A percentile compares a stretch with the other conserved stretches of the same genome.
Evolutionary conservation across 1,140 invertebrate genomes (phyloP).

Genomic region (Drosophila virilis): DNA sequence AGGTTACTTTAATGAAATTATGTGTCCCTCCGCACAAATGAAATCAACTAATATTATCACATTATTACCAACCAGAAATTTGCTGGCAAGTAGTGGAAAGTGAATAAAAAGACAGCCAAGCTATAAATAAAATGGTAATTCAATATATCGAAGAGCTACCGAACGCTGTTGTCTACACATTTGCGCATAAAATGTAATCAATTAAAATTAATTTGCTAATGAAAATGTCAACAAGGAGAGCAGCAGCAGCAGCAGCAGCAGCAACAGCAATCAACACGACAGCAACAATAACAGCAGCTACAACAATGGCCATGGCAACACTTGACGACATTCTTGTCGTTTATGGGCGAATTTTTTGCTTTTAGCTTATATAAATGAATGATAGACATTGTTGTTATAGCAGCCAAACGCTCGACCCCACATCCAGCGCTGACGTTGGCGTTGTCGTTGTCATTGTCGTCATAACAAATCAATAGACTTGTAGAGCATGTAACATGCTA

Average conservation of each 20-base stretch:
- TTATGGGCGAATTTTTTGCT: slow-evolving; percentile 53
- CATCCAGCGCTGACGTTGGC: not conserved
- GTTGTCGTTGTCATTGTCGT: slow-evolving; percentile 33
- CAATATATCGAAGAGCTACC: slow-evolving; percentile 53
- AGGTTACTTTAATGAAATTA: slow-evolving; percentile 58
- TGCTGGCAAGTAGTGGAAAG: slow-evolving; percentile 5
- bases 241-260: slow-evolving; percentile 29
- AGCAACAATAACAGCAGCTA: slow-evolving; percentile 20
- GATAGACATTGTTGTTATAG: slow-evolving; percentile 73
- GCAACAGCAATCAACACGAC: slow-evolving; percentile 5
- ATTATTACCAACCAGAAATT: slow-evolving; percentile 37
- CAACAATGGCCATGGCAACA: slow-evolving; percentile 54
- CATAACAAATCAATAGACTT: slow-evolving; percentile 74
- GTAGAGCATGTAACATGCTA: slow-evolving; percentile 49
- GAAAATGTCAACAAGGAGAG: slow-evolving; percentile 68
- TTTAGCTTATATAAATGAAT: slow-evolving; percentile 59
- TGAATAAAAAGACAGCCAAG: slow-evolving; percentile 16
- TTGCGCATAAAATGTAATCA: slow-evolving; percentile 74
- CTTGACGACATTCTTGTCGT: slow-evolving; percentile 41
- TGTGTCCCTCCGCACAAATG: slow-evolving; percentile 9
- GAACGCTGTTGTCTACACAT: slow-evolving; percentile 46
- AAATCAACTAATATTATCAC: slow-evolving; percentile 49
- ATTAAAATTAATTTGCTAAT: slow-evolving; percentile 78
- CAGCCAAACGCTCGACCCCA: slow-evolving; percentile 16
- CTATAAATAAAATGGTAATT: slow-evolving; percentile 73